Conservation (phyloP, 2,797 vertebrate species). For the Pelobates cultripes region DNA sequence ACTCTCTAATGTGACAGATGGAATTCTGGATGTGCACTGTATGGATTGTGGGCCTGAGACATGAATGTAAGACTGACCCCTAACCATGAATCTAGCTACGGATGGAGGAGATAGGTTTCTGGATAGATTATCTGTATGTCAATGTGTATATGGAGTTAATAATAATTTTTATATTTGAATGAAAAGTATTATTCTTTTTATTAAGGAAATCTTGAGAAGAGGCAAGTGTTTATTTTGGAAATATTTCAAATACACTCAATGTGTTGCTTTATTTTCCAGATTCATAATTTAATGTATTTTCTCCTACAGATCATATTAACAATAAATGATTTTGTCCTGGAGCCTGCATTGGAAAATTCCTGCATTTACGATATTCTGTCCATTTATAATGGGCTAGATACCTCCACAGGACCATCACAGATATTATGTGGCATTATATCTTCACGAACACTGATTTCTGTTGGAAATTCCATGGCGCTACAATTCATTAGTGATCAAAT, state of each 20-base stretch:
- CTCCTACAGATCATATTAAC: conserved; percentile 7
- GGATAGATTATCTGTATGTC: not conserved
- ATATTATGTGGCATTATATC: not conserved
- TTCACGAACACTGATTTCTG: not conserved
- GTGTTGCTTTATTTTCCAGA: not conserved
- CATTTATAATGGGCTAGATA: conserved; percentile 8
- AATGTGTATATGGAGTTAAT: too few species aligned
- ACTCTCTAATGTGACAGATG: too few species aligned
- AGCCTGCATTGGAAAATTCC: not conserved
- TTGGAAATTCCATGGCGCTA: conserved; percentile 18
- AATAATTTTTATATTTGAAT: not conserved
- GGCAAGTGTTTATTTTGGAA: too few species aligned
- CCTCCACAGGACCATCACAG: not conserved
- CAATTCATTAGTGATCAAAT: conserved; percentile 1
- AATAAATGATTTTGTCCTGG: conserved; percentile 6
- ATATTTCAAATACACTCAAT: too few species aligned
- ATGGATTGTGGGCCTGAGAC: too few species aligned
- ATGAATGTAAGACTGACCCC: too few species aligned
- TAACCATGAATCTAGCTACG: too few species aligned
- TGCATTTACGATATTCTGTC: conserved; percentile 14
- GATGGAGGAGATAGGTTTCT: too few species aligned
- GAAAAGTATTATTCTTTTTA: not conserved
- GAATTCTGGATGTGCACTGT: too few species aligned
- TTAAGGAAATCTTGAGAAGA: too few species aligned
- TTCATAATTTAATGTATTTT: not conserved